Base-by-base conservation (phyloP, 2,113 vertebrate genomes). In the Perognathus longimembris region DNA sequence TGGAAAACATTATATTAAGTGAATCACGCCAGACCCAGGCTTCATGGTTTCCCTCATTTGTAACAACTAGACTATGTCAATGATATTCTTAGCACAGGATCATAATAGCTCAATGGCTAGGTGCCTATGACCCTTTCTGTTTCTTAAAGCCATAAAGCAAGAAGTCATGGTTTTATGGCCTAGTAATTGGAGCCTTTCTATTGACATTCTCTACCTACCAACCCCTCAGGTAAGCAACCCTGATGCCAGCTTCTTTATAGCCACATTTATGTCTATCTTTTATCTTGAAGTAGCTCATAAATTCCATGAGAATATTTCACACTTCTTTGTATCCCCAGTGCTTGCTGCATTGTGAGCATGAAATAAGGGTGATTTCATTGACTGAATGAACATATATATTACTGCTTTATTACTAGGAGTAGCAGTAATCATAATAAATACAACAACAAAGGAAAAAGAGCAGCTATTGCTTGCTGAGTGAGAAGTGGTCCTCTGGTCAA, bases 301-400 rank as follows among this genome's bases (percentile, higher is more conserved):
- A 45, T 69, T 81, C 77, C 84, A 22, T 74, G 34, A 90, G 57
- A 85, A 54, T 82, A 85, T 63, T 74, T 82, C 34, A 74, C 22
- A 34, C 5, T 74, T 50, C 36, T 78, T 80, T 74, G 17, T 63
- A 67, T 84, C 32, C 71, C 75, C 21, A 57, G 6, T 38, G 66
- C 7, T 21, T 63, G 63, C 15, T 45, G 20, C 26, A 61, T 10
- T 1, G 21, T 64, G 85, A 94, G 63, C 38, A 59, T 67, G 45
- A 81, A 79, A 63, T 69, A 42, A 26, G 15, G 14, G 50, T 38
- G 78, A 85, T 78, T 80, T 88, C 42, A 83, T 50, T 78, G 20
- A 63, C 0, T 57, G 34, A 69, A n/a, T 28, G 64, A 85, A 64
- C 8, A 59, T 10, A 78, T 26, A 54, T 38, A 74, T n/a, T 32